Base-by-base conservation (phyloP, 2,888 invertebrate species). In the Nemapogon koenigi region DNA sequence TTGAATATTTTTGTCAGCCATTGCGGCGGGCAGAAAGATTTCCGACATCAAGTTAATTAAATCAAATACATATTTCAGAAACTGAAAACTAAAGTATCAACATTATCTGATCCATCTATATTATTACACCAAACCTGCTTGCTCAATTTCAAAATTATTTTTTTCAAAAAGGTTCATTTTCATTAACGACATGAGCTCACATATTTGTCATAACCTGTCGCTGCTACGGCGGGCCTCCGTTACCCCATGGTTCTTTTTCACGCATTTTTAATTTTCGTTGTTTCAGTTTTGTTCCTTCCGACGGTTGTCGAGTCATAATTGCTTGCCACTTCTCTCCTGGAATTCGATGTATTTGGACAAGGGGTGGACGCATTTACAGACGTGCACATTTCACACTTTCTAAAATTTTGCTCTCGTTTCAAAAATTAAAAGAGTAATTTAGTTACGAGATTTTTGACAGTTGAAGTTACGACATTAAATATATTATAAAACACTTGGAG, bases 151-250 rank as follows among this genome's bases (percentile, higher is more conserved):
- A 49, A 44, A 42, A 43, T 48, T 61, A 61, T 62, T 64, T 62
- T 57, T 16, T 27, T 26, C 46, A 49, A 61, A 69, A 72, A 66
- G 62, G 66, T 68, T 64, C 69, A 63, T 71, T 75, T 78, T 78
- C 73, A 78, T 78, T 76, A 76, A 61, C 73, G 58, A 62, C 69
- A 68, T 70, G 65, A 64, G 65, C 67, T 75, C 72, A 75, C 78
- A 76, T 78, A 76, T 76, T 76, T 78, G 78, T 78, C 78, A 78
- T 76, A 76, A 73, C 78, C 62, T 58, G 62, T 60, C 62, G 59
- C 58, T 15, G 26, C 38, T 57, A 53, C 55, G 50, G 50, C 53
- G 46, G 45, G 49, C 50, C 37, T 54, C 59, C 53, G 52, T 49
- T 50, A 46, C 43, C 50, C 37, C 57, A 50, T 64, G 58, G 51